Conservation (phyloP, 2,113 vertebrate genomes). For the Arothron firmamentum region DNA sequence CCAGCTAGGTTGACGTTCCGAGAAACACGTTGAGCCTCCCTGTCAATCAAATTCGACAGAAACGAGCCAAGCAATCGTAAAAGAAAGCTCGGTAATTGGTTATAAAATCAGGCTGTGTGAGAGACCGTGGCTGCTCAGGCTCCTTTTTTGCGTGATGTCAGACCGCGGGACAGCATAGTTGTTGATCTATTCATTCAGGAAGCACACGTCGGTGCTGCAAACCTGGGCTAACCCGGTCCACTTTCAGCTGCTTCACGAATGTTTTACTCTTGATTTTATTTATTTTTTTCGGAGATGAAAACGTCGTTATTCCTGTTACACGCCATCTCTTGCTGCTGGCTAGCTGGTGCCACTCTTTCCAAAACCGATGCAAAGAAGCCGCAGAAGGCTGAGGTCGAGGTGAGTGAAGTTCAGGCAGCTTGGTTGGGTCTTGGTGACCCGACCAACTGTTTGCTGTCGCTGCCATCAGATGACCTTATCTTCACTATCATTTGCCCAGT, state of each 20-base stretch:
- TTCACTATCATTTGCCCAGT: too few relatives aligned
- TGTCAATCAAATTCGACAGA: slow-evolving; percentile 29
- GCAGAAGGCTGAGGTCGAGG: slow-evolving; percentile 62
- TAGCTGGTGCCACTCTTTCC: slow-evolving; percentile 64
- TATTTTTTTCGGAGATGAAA: slow-evolving; percentile 49
- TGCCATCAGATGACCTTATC: too few relatives aligned
- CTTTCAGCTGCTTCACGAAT: slow-evolving; percentile 9
- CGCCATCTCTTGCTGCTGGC: slow-evolving; percentile 30
- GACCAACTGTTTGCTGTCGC: too few relatives aligned
- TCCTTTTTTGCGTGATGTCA: not conserved
- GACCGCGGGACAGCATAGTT: slow-evolving; percentile 20
- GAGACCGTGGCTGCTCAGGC: not conserved
- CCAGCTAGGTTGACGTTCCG: slow-evolving; percentile 5
- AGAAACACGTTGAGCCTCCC: slow-evolving; percentile 43
- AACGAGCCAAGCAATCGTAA: not conserved
- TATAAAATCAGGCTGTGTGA: not conserved
- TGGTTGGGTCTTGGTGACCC: not conserved
- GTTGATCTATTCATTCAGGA: slow-evolving; percentile 32
- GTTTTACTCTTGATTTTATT: not conserved
- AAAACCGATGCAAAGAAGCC: slow-evolving; percentile 68
- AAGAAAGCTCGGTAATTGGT: not conserved
- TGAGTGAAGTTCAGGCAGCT: slow-evolving; percentile 29
- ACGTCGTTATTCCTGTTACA: slow-evolving; percentile 36
- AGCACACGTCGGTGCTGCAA: slow-evolving; percentile 32
- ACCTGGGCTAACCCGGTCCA: slow-evolving; percentile 27